Conservation (phyloP, 2,113 vertebrate genomes). For the Rhagologus leucostigma region DNA sequence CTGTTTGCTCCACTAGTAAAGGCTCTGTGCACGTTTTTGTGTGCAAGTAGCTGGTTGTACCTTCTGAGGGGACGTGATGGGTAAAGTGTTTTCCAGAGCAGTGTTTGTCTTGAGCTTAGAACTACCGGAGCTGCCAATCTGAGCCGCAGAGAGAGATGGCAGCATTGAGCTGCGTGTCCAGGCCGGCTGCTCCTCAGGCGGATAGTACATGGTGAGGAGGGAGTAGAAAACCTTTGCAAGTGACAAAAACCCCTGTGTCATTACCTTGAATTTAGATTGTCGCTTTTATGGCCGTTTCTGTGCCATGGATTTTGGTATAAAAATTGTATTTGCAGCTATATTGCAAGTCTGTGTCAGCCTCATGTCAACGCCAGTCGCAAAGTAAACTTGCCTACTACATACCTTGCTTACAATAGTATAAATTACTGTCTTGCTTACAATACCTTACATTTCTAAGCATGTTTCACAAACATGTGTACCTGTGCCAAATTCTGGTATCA, state of each 20-base stretch:
- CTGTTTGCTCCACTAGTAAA: background rate
- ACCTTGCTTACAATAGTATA: background rate
- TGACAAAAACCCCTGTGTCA: background rate
- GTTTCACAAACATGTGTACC: background rate
- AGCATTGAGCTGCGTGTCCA: conserved; percentile 47
- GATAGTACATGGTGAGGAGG: background rate
- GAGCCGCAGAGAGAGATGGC: conserved; percentile 59
- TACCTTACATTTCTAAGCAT: background rate
- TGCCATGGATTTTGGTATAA: background rate
- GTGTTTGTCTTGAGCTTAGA: background rate
- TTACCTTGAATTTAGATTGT: background rate
- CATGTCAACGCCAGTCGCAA: background rate
- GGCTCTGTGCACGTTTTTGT: background rate
- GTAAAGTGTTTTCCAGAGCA: background rate
- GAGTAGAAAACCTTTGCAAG: background rate
- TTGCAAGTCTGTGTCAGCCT: background rate
- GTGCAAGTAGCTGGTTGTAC: background rate
- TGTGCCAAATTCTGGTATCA: background rate
- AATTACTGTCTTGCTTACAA: background rate
- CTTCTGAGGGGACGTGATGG: background rate
- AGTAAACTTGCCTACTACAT: background rate
- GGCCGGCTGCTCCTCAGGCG: background rate
- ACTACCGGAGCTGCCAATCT: background rate
- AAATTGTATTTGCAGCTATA: background rate
- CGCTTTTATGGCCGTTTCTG: background rate